These are phyloP conservation scores for Vireo griseus DNA, from an alignment of 2,797 vertebrate species.

Conservation along the genomic window DNA sequence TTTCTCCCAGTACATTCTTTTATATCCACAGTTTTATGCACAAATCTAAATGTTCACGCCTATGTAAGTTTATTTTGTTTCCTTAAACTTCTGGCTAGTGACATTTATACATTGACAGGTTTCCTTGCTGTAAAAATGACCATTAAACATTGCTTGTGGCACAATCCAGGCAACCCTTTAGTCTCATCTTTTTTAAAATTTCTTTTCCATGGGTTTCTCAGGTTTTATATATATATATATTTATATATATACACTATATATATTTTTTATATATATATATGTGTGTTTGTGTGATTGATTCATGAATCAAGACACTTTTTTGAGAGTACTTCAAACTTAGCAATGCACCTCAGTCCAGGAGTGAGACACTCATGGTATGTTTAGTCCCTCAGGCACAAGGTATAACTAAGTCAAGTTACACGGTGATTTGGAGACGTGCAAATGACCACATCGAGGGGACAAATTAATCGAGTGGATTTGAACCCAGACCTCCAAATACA, in stretches of 20 bases:
- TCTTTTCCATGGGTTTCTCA: slow-evolving; percentile 24
- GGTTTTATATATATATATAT: background rate
- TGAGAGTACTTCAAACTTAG: slow-evolving; percentile 7
- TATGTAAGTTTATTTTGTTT: background rate
- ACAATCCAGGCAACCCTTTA: background rate
- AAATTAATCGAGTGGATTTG: slow-evolving; percentile 58
- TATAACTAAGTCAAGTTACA: slow-evolving; percentile 50
- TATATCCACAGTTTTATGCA: background rate
- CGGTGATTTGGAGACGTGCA: slow-evolving; percentile 54
- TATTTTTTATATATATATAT: background rate
- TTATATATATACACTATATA: background rate
- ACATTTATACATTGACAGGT: background rate
- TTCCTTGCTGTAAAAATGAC: background rate
- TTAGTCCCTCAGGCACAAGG: background rate
- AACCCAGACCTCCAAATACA: slow-evolving; percentile 47
- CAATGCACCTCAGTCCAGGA: background rate
- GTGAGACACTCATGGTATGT: background rate
- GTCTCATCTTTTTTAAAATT: background rate
- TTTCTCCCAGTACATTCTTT: background rate
- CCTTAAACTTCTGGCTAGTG: background rate
- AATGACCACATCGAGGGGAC: slow-evolving; percentile 56
- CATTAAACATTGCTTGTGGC: background rate
- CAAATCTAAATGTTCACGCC: background rate
- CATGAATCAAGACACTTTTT: slow-evolving; percentile 8
- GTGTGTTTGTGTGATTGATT: background rate